Evolutionary conservation across 2,888 invertebrate species (phyloP).

Genomic region (Diarsia dahlii): DNA sequence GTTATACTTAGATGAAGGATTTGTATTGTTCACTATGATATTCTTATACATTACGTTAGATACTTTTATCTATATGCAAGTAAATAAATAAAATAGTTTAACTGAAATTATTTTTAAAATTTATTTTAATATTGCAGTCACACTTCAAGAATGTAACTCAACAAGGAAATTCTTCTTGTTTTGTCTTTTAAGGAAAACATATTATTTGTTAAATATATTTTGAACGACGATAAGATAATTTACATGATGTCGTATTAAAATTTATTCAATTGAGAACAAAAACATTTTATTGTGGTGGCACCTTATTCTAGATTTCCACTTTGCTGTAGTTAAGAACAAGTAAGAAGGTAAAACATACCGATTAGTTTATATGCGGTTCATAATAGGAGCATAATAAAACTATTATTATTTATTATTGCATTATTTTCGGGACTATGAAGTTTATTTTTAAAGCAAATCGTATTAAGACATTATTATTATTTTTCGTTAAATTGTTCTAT

Average conservation of each 20-base stretch:
- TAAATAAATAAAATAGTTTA: neutral
- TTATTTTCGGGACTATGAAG: neutral
- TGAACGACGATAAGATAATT: neutral
- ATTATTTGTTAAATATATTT: conserved; percentile 2
- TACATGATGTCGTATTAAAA: neutral
- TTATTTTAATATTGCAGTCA: neutral
- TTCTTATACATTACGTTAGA: neutral
- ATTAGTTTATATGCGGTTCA: neutral
- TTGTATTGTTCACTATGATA: neutral
- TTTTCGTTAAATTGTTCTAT: neutral
- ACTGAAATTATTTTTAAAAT: neutral
- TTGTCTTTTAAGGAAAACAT: conserved; percentile 5
- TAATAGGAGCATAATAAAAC: neutral
- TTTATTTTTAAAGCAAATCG: neutral
- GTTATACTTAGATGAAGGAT: conserved; percentile 4
- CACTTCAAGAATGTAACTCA: neutral
- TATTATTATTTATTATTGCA: neutral
- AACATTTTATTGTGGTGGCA: neutral
- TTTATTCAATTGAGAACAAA: conserved; percentile 14
- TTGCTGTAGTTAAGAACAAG: neutral
- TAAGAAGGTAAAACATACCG: neutral
- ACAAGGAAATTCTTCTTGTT: conserved; percentile 3
- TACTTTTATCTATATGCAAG: neutral
- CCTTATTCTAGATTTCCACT: neutral
- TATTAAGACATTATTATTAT: neutral